These are phyloP conservation scores for Motacilla tschutschensis DNA, from an alignment of 2,113 vertebrate species.

Conservation along the genomic window DNA sequence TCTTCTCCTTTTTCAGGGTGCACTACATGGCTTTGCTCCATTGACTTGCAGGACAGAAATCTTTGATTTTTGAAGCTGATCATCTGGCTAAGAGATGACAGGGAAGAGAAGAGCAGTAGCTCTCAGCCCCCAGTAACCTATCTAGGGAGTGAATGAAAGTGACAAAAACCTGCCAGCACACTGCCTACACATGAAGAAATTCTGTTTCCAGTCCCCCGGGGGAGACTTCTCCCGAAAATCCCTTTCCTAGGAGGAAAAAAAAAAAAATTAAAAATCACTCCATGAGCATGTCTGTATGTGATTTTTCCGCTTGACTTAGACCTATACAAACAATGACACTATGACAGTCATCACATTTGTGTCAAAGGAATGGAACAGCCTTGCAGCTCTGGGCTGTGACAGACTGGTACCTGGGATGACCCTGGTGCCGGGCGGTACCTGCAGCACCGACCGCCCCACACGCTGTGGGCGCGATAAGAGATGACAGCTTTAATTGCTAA, in stretches of 20 bases:
- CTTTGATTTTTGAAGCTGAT: slow-evolving; percentile 16
- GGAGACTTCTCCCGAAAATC: slow-evolving; percentile 52
- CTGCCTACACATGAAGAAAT: slow-evolving; percentile 47
- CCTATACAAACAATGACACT: background rate
- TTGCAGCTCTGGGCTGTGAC: background rate
- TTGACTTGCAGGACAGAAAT: slow-evolving; percentile 17
- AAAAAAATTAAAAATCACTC: background rate
- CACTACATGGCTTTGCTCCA: background rate
- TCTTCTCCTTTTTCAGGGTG: background rate
- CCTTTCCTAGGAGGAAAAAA: background rate
- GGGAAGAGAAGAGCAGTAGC: background rate
- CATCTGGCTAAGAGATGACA: background rate
- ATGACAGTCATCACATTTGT: background rate
- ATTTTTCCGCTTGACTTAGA: background rate
- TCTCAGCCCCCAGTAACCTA: slow-evolving; percentile 16
- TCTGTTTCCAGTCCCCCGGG: background rate
- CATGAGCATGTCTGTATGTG: background rate
- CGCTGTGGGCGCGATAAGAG: background rate
- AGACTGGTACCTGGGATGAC: background rate
- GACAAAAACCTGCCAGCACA: slow-evolving; percentile 48
- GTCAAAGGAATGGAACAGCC: background rate
- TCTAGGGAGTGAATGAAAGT: slow-evolving; percentile 46
- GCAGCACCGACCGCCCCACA: background rate
- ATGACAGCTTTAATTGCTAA: background rate
- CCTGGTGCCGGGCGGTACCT: background rate